These are phyloP conservation scores for Calonectris borealis DNA, from an alignment of 2,113 vertebrate species.

Conservation along the genomic window DNA sequence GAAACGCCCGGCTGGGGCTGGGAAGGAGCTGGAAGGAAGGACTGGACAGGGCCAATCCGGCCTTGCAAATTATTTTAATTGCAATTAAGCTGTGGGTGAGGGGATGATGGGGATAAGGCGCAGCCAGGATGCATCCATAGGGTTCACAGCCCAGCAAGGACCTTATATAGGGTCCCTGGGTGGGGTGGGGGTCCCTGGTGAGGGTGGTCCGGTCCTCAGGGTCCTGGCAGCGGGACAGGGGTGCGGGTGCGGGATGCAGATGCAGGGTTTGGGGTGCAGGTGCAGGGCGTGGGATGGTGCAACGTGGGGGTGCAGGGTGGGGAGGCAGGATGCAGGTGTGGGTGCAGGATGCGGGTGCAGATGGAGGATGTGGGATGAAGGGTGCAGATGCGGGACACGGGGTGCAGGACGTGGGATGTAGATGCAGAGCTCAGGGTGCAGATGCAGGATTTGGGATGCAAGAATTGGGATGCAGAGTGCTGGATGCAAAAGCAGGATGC, in stretches of 20 bases:
- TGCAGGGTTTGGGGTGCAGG: too few relatives aligned
- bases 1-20: not conserved
- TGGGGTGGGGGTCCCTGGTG: not conserved
- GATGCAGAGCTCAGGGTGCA: not conserved
- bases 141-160: not conserved
- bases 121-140: not conserved
- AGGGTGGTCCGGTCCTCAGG: accelerated
- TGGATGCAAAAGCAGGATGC: too few relatives aligned
- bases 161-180: not conserved
- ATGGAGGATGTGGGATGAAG: too few relatives aligned
- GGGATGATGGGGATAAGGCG: not conserved
- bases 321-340: not conserved
- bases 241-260: too few relatives aligned
- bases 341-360: not conserved
- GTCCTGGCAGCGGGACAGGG: accelerated
- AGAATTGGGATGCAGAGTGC: not conserved
- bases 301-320: not conserved
- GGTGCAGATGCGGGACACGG: not conserved
- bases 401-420: not conserved
- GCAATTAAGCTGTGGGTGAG: not conserved
- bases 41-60: not conserved
- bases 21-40: not conserved
- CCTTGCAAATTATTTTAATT: not conserved
- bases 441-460: not conserved
- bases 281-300: too few relatives aligned